Evolutionary conservation across 2,797 vertebrate species (phyloP).

Genomic region (Cossypha dichroa): DNA sequence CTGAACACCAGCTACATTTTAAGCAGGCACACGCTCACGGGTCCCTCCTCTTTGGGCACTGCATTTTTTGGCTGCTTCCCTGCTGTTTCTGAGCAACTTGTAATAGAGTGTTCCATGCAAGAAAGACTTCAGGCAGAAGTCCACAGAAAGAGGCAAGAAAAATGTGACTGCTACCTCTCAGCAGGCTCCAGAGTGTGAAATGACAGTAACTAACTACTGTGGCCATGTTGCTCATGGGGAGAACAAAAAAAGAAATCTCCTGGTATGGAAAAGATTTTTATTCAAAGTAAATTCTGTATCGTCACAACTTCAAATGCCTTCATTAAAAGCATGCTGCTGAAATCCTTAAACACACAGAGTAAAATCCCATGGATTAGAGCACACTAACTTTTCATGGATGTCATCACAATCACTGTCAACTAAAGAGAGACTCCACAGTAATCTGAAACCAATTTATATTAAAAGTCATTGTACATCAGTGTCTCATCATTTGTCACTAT

Average conservation of each 20-base stretch:
- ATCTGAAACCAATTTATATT: conserved; percentile 66
- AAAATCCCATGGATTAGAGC: not conserved
- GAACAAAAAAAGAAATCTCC: not conserved
- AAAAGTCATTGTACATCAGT: not conserved
- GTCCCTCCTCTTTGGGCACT: not conserved
- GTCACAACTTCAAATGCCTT: not conserved
- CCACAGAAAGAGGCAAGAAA: not conserved
- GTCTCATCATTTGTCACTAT: not conserved
- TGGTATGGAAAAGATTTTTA: not conserved
- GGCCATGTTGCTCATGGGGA: not conserved
- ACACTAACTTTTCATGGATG: conserved; percentile 12
- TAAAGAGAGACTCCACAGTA: conserved; percentile 14
- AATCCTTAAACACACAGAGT: not conserved
- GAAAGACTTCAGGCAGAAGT: not conserved
- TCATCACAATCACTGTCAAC: conserved; percentile 4
- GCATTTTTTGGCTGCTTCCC: not conserved
- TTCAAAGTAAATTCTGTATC: not conserved
- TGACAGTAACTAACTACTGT: not conserved
- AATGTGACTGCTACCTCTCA: not conserved
- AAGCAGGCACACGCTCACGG: not conserved
- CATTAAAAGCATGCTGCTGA: not conserved
- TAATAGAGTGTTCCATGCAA: not conserved
- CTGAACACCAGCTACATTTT: not conserved
- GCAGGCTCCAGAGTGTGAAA: not conserved
- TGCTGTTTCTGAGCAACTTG: not conserved